Evolutionary conservation across 2,888 invertebrate genomes (phyloP), one percentile per base, ranked within the genome.

Genomic region (Lasioglossum oenotherae): DNA sequence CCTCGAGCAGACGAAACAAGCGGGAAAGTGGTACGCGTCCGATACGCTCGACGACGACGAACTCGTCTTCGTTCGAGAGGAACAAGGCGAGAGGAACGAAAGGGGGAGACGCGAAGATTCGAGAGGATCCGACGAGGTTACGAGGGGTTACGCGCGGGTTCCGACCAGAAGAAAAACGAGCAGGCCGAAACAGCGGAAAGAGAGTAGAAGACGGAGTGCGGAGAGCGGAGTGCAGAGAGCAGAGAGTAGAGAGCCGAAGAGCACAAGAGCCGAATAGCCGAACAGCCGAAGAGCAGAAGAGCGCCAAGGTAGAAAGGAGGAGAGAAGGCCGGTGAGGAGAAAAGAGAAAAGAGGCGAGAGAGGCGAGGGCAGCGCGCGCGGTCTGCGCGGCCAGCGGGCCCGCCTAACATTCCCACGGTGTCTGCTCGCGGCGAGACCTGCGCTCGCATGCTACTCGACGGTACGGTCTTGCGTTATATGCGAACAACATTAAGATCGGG

Each of bases 371-470:
- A 71, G 71, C 44, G 71, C 35, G 69, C 35, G 46, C 44, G 73
- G 49, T 74, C 74, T 57, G 82, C 60, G 81, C 89, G 88, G 88
- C 92, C 88, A 92, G 91, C 88, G 93, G 94, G 94, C 93, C 93
- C 93, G 94, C 94, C 94, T 94, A 93, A 94, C 93, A 93, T 94
- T 94, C 94, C 94, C 94, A 94, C 94, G 94, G 94, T 94, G 93
- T 93, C 94, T 92, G 94, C 94, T 93, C 93, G 94, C 94, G 94
- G 94, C 94, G 92, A 94, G 94, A 93, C 93, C 92, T 80, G 78
- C 44, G 92, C 91, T 77, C 90, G 91, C 92, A 92, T 89, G 92
- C 92, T 90, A 91, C 87, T 86, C 90, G 87, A 90, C 87, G 90
- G 89, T 88, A 93, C 89, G 91, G 91, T 87, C 88, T 90, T 91